These are phyloP conservation scores for Ganaspis sp. DNA, from an alignment of 1,140 invertebrate species.

Conservation along the genomic window DNA sequence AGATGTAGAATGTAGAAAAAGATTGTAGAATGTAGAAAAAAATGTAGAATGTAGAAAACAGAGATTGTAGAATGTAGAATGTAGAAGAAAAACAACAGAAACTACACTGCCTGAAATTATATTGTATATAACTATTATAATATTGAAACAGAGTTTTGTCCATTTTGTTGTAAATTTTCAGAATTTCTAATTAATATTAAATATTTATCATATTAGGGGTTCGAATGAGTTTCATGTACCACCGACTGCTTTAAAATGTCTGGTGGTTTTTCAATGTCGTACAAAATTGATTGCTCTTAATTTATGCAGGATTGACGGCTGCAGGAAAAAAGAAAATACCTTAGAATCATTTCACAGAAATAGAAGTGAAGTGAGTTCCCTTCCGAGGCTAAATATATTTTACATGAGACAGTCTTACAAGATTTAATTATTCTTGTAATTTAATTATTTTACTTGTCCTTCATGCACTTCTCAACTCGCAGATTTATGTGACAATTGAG, in stretches of 20 bases:
- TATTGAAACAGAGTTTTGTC: too few species aligned
- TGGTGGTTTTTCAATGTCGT: neutral
- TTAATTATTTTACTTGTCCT: conserved; percentile 6
- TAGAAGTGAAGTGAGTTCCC: neutral
- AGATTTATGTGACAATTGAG: conserved; percentile 4
- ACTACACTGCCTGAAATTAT: too few species aligned
- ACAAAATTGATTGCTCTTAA: conserved; percentile 1
- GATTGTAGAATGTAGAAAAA: too few species aligned
- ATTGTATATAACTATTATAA: too few species aligned
- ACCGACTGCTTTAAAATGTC: conserved; percentile 2
- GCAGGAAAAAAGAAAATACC: neutral
- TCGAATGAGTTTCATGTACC: neutral
- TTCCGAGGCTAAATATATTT: neutral
- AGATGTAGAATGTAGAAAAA: too few species aligned
- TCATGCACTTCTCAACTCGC: neutral
- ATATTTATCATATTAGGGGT: neutral
- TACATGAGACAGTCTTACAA: neutral
- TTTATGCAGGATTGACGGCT: conserved; percentile 1
- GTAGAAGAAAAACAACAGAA: too few species aligned
- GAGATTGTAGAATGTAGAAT: too few species aligned
- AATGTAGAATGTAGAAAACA: too few species aligned
- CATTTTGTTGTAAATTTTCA: too few species aligned
- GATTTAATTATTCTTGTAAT: neutral
- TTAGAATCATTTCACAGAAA: neutral
- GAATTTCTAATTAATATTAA: too few species aligned